These are phyloP conservation scores for Drosophila sordidapex DNA, from an alignment of 2,888 invertebrate genomes.

Conservation along the genomic window DNA sequence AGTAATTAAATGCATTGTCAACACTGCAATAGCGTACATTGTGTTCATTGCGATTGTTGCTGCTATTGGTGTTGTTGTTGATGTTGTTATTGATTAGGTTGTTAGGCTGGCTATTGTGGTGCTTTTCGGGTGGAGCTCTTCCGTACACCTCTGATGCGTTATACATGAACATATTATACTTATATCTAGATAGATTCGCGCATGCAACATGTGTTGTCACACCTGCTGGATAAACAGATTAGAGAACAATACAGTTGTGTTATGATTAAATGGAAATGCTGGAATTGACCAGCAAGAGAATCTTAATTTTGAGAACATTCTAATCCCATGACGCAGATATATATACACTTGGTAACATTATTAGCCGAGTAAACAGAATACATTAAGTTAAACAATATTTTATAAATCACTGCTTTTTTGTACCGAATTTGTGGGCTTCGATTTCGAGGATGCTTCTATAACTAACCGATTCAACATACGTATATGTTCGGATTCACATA, in stretches of 20 bases:
- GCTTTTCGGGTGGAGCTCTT: slow-evolving; percentile 44
- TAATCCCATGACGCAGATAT: not conserved
- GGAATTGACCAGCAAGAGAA: not conserved
- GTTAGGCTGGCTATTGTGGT: slow-evolving; percentile 47
- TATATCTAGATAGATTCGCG: slow-evolving; percentile 15
- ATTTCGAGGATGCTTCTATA: not conserved
- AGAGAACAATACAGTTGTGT: slow-evolving; percentile 6
- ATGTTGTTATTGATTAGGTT: slow-evolving; percentile 43
- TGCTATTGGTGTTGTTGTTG: slow-evolving; percentile 22
- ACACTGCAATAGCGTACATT: slow-evolving; percentile 44
- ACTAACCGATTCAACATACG: not conserved
- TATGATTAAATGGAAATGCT: slow-evolving; percentile 7
- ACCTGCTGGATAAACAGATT: slow-evolving; percentile 39
- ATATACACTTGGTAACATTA: not conserved
- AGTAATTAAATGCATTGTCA: slow-evolving; percentile 69
- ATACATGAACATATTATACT: slow-evolving; percentile 49
- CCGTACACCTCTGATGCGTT: slow-evolving; percentile 48
- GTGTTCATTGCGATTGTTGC: slow-evolving; percentile 30
- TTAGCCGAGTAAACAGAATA: not conserved
- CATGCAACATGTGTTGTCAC: slow-evolving; percentile 35
- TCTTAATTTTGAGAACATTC: not conserved
- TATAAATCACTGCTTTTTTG: not conserved
- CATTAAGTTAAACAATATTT: not conserved
- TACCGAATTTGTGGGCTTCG: not conserved
- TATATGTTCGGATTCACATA: not conserved